Conservation (phyloP, 2,797 vertebrate species). For the Zalophus californianus region DNA sequence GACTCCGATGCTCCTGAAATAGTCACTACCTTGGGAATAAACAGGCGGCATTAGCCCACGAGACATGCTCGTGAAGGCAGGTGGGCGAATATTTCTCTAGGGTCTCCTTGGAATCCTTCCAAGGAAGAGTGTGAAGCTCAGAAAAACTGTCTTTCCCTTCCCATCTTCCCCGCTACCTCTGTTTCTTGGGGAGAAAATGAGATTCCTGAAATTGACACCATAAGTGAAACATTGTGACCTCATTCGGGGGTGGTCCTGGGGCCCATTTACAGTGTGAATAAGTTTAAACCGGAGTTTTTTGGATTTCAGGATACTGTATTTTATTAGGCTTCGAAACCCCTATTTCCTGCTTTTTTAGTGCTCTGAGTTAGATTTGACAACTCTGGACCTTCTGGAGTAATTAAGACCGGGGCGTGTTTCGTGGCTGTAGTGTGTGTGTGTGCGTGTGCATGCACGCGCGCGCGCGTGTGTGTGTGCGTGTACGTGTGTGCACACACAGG, state of each 20-base stretch:
- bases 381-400: constrained; percentile 77
- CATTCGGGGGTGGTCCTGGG: not conserved
- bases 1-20: constrained; percentile 54
- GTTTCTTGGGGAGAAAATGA: constrained; percentile 11
- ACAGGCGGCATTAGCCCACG: not conserved
- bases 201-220: not conserved
- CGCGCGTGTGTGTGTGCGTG: no score
- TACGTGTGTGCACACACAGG: not conserved
- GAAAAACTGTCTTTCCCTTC: not conserved
- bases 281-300: constrained; percentile 62
- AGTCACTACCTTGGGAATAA: constrained; percentile 30
- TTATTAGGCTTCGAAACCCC: constrained; percentile 30
- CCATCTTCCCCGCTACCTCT: not conserved
- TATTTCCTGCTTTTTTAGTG: not conserved
- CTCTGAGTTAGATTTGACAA: constrained; percentile 73
- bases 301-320: constrained; percentile 66
- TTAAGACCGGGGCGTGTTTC: not conserved
- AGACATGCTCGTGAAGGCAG: constrained; percentile 34
- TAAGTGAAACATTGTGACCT: not conserved
- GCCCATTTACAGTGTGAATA: not conserved
- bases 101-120: constrained; percentile 23
- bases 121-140: not conserved
- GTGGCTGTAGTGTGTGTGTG: not conserved
- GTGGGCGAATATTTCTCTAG: constrained; percentile 18
- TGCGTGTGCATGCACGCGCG: not conserved